Base-by-base conservation (phyloP, 1,140 invertebrate genomes). In the Aphaenogaster rudis region DNA sequence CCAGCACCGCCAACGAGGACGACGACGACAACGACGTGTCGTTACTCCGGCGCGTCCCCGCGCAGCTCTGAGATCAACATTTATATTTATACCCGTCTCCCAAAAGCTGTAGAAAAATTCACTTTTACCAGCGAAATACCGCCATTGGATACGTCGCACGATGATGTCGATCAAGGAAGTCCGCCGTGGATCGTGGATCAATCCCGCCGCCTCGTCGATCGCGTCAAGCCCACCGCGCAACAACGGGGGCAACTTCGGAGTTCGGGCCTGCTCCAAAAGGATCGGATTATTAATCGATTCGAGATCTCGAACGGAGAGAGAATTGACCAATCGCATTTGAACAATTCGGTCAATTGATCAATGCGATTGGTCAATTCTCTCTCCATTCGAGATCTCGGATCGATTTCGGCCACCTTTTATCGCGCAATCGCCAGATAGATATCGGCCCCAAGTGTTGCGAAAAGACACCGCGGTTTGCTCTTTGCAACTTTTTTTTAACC, bases 61-160 rank as follows among this genome's bases (percentile, higher is more conserved):
- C 79, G 45, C 82, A 88, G 86, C 36, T 85, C 80, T 93, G 92
- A 93, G 89, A 92, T 93, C 92, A 93, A 93, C 92, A 91, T 91
- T 93, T 92, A 92, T 92, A 92, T 92, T 92, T 92, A 92, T 87
- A 91, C 77, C 36, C 45, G 66, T 69, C n/a, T 42, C 21, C 50
- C 57, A 52, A 86, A 71, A 84, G 52, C 67, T 69, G 11, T 36
- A 28, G 36, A 90, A 91, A 92, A 91, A 90, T 91, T 63, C 33
- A 89, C 82, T 86, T 86, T 90, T 91, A 90, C 81, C 66, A 81
- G 36, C 33, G 69, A 88, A 91, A 92, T 92, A 90, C 91, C 90
- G 87, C 64, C 91, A 88, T 54, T 82, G 71, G 80, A 9, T 45
- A 88, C 66, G n/a, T 80, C 39, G 42, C 54, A 79, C 59, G 42